Evolutionary conservation across 1,140 invertebrate species (phyloP).

Genomic region (Zaprionus gabonicus): DNA sequence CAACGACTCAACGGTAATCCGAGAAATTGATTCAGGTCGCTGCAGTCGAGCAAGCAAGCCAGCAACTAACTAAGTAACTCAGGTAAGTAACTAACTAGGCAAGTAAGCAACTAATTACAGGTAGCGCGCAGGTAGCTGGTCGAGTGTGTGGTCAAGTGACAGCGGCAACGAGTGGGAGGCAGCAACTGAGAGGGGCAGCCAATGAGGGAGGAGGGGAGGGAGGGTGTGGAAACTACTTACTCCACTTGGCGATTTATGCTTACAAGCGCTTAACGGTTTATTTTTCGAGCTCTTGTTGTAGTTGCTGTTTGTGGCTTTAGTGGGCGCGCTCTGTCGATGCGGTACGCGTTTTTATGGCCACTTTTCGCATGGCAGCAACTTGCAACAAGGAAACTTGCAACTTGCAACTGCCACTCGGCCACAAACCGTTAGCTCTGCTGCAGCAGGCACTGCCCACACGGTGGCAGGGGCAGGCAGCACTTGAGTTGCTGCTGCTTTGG

Average conservation of each 20-base stretch:
- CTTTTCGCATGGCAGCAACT: conserved; percentile 21
- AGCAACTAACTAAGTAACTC: conserved; percentile 12
- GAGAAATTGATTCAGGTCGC: conserved; percentile 71
- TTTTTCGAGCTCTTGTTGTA: neutral
- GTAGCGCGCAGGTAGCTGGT: conserved; percentile 33
- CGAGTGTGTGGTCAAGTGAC: conserved; percentile 35
- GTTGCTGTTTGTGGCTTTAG: conserved; percentile 10
- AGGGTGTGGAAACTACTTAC: neutral
- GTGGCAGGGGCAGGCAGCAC: neutral
- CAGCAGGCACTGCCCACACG: neutral
- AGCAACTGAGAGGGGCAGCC: neutral
- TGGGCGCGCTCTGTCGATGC: conserved; percentile 22
- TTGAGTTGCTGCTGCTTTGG: conserved; percentile 33
- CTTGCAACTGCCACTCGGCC: conserved; percentile 10
- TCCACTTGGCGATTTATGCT: conserved; percentile 38
- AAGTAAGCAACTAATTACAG: conserved; percentile 56
- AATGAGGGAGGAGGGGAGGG: neutral
- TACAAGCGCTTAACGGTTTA: conserved; percentile 18
- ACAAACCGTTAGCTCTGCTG: conserved; percentile 23
- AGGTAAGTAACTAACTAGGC: conserved; percentile 12
- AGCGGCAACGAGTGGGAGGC: conserved; percentile 16
- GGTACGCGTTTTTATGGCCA: conserved; percentile 29
- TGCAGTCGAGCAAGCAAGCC: conserved; percentile 44
- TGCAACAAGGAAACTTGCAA: conserved; percentile 10
- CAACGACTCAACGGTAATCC: conserved; percentile 51